These are phyloP conservation scores for Agelastica alni DNA, from an alignment of 2,888 invertebrate genomes.

Conservation along the genomic window DNA sequence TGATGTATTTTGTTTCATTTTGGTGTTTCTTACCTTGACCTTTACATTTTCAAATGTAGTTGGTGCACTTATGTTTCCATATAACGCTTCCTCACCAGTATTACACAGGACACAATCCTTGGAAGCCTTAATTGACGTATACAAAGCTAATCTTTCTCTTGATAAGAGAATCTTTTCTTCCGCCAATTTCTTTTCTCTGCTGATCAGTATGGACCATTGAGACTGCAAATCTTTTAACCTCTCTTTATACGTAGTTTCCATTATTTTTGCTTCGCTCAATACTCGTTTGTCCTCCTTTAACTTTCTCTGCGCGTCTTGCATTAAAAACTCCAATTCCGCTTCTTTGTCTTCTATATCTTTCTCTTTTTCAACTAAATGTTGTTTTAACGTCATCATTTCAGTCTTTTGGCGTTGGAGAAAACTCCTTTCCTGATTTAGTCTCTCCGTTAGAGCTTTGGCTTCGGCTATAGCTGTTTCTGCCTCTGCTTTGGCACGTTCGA, in stretches of 20 bases:
- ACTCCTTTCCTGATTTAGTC: slow-evolving; percentile 52
- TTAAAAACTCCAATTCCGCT: slow-evolving; percentile 47
- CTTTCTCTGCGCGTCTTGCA: slow-evolving; percentile 59
- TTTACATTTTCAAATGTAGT: slow-evolving; percentile 18
- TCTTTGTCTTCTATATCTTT: slow-evolving; percentile 47
- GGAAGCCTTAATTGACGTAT: slow-evolving; percentile 59
- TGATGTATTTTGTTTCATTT: too few relatives aligned
- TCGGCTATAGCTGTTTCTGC: slow-evolving; percentile 54
- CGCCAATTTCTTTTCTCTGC: slow-evolving; percentile 65
- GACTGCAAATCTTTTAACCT: slow-evolving; percentile 63
- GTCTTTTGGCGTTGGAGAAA: slow-evolving; percentile 46
- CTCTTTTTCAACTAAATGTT: slow-evolving; percentile 46
- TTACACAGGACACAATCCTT: slow-evolving; percentile 52
- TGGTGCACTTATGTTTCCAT: slow-evolving; percentile 11
- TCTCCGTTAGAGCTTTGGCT: slow-evolving; percentile 53
- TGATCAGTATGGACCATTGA: slow-evolving; percentile 61
- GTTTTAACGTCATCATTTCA: slow-evolving; percentile 50
- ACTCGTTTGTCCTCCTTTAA: slow-evolving; percentile 62
- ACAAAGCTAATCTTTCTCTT: slow-evolving; percentile 62
- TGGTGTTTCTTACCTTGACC: slow-evolving; percentile 19
- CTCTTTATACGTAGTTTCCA: slow-evolving; percentile 60
- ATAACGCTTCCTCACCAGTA: slow-evolving; percentile 36
- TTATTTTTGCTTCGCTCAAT: slow-evolving; percentile 54
- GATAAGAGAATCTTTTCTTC: slow-evolving; percentile 65
- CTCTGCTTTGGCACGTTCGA: slow-evolving; percentile 51